Base-by-base conservation (phyloP, 1,140 invertebrate genomes). In the Epicauta chinensis region DNA sequence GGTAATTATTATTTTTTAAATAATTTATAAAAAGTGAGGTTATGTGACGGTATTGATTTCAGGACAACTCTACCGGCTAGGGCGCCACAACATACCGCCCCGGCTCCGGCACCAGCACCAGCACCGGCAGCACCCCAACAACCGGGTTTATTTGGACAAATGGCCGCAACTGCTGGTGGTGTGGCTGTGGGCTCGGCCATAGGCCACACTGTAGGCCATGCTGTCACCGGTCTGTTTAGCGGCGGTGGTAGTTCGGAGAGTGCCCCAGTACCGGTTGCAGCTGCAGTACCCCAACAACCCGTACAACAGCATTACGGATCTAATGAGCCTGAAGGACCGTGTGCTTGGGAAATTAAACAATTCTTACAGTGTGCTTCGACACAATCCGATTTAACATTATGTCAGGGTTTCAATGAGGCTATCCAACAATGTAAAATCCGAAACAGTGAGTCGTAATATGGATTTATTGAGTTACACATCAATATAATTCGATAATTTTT, bases 401-500 rank as follows among this genome's bases (percentile, higher is more conserved):
- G 93, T 66, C 84, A 93, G 62, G 92, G 91, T 37, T 96, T 96
- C 71, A 95, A 94, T 69, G 90, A 95, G 72, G 91, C 89, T 47
- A 75, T 96, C 53, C 84, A 90, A 60, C 89, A 94, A 69, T 96
- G 93, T 85, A 90, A 90, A 77, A 58, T 77, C 51, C 60, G 58
- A 52, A 59, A 68, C 53, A 62, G 65, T 69, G 52, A 65, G 63
- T 62, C 17, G n/a, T n/a, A n/a, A n/a, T n/a, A n/a, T n/a, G n/a
- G n/a, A n/a, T n/a, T n/a, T n/a, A n/a, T n/a, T n/a, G n/a, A n/a
- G n/a, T n/a, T n/a, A n/a, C n/a, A n/a, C n/a, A n/a, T n/a, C n/a
- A n/a, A n/a, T n/a, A n/a, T n/a, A n/a, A n/a, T n/a, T n/a, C n/a
- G n/a, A n/a, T n/a, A n/a, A n/a, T n/a, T n/a, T n/a, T n/a, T n/a